phyloP scores from a whole-genome alignment of 2,797 vertebrate genomes.

The Tachyglossus aculeatus region DNA sequence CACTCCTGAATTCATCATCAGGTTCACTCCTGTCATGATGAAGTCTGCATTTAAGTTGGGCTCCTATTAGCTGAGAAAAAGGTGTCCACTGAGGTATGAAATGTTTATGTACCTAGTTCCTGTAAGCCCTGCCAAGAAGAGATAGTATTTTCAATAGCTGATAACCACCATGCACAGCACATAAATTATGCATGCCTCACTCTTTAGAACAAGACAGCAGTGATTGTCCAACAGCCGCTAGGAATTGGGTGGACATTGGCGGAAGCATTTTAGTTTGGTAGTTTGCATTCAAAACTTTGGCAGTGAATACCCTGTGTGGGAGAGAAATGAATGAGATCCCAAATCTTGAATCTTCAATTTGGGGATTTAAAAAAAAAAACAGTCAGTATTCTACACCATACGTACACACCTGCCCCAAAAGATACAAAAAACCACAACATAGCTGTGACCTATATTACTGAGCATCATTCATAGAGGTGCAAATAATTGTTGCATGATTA shows the following conservation, averaged over 20 bases:
- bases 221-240: slow-evolving; percentile 38
- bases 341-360: slow-evolving; percentile 17
- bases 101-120: slow-evolving; percentile 56
- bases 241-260: slow-evolving; percentile 5
- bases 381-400: too few species aligned
- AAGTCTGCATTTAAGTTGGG: slow-evolving; percentile 48
- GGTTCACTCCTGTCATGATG: slow-evolving; percentile 35
- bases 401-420: neutral
- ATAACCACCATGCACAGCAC: slow-evolving; percentile 37
- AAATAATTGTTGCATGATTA: slow-evolving; percentile 69
- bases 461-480: slow-evolving; percentile 61
- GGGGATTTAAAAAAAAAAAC: neutral
- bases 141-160: slow-evolving; percentile 57
- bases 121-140: slow-evolving; percentile 52
- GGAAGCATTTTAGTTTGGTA: slow-evolving; percentile 23
- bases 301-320: neutral
- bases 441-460: slow-evolving; percentile 44
- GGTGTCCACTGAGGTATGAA: slow-evolving; percentile 46
- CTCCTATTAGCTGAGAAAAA: slow-evolving; percentile 49
- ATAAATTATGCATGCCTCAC: slow-evolving; percentile 61
- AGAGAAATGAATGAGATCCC: neutral
- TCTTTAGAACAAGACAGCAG: slow-evolving; percentile 53
- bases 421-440: neutral
- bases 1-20: slow-evolving; percentile 48
- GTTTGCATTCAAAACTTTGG: slow-evolving; percentile 37